phyloP scores from a whole-genome alignment of 2,113 vertebrate genomes.

The Okapia johnstoni region DNA sequence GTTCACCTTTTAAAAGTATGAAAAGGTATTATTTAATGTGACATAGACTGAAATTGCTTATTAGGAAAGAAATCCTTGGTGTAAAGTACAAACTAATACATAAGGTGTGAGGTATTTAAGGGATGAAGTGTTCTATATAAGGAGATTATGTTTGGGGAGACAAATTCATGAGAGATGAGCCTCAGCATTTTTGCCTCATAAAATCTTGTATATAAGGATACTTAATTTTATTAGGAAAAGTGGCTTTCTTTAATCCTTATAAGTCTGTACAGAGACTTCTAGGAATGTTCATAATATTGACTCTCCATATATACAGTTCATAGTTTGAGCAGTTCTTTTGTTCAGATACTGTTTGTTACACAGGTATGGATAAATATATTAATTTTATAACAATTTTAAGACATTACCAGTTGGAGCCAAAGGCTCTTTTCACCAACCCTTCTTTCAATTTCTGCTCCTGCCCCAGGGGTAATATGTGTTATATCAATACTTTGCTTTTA shows the following conservation, averaged over 20 bases:
- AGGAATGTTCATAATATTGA: not conserved
- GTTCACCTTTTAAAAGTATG: not conserved
- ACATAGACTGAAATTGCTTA: constrained; percentile 7
- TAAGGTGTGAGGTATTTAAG: not conserved
- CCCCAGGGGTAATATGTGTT: not conserved
- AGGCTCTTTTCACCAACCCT: not conserved
- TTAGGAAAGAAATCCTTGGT: not conserved
- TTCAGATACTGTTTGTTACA: constrained; percentile 2
- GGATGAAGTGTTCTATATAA: not conserved
- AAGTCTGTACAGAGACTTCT: not conserved
- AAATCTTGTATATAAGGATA: not conserved
- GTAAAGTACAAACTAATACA: constrained; percentile 4
- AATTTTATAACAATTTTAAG: not conserved
- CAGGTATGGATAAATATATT: not conserved
- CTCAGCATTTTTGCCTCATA: not conserved
- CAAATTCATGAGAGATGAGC: not conserved
- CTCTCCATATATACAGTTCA: not conserved
- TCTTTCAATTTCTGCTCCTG: not conserved
- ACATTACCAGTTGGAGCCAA: not conserved
- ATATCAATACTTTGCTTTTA: not conserved
- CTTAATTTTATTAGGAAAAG: constrained; percentile 30
- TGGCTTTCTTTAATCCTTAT: not conserved
- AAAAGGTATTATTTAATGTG: constrained; percentile 36
- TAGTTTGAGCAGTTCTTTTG: not conserved
- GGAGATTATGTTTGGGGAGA: constrained; percentile 22